Percentiles rank a stretch among this genome's conserved stretches.
Conservation (phyloP, 1,140 invertebrate genomes). For the Drosophila navojoa region DNA sequence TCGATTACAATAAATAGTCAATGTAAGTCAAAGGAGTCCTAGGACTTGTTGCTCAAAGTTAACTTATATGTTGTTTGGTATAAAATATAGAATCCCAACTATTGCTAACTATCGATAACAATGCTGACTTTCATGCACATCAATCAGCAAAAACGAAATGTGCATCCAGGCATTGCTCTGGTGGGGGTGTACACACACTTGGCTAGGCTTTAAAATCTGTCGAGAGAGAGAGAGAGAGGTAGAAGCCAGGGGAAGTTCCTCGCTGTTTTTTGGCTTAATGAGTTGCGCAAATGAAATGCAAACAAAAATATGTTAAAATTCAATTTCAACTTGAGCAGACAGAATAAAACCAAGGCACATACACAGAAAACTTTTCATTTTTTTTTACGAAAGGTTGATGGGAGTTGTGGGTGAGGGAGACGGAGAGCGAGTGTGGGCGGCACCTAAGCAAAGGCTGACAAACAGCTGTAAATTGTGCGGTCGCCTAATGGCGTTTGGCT, state of each 20-base stretch:
- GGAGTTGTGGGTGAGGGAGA: not conserved
- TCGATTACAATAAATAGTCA: no score
- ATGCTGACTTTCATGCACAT: no score
- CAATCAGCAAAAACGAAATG: no score
- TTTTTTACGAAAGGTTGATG: constrained; percentile 5
- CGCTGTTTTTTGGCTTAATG: constrained; percentile 54
- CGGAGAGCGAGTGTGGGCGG: not conserved
- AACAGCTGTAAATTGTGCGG: constrained; percentile 77
- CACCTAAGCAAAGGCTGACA: constrained; percentile 18
- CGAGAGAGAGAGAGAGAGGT: not conserved
- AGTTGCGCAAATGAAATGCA: constrained; percentile 65
- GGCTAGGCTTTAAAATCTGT: not conserved
- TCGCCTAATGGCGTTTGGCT: constrained; percentile 67
- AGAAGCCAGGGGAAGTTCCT: constrained; percentile 7
- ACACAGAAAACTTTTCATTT: constrained; percentile 22
- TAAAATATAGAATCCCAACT: no score
- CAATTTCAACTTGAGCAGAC: constrained; percentile 57
- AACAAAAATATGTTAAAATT: constrained; percentile 65
- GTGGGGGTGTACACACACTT: no score
- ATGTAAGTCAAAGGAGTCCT: no score
- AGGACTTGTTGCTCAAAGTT: no score
- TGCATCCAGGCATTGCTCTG: no score
- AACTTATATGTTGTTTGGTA: no score
- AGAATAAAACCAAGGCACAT: constrained; percentile 52
- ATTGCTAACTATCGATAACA: not conserved